Evolutionary conservation across 2,888 invertebrate genomes (phyloP).

Genomic region (Exephanes ischioxanthus): DNA sequence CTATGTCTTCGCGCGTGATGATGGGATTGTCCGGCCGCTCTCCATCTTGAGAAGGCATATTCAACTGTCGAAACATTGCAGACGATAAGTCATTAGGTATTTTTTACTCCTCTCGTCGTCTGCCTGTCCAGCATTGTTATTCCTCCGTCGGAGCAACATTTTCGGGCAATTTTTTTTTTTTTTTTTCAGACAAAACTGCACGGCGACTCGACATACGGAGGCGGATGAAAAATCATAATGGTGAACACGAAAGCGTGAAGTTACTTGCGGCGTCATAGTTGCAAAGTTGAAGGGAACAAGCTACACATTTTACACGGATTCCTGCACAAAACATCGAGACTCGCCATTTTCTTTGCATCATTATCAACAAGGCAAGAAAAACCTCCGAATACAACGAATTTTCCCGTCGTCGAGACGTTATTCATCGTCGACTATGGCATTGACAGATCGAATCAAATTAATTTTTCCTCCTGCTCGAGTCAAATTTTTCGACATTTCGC

Average conservation of each 20-base stretch:
- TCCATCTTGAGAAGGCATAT: constrained; percentile 78
- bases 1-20: constrained; percentile 74
- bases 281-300: not conserved
- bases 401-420: constrained; percentile 42
- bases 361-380: constrained; percentile 53
- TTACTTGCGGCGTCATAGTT: not conserved
- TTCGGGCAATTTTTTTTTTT: not conserved
- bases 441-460: not conserved
- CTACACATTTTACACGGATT: not conserved
- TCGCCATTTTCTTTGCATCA: constrained; percentile 62
- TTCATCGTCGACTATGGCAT: constrained; percentile 3
- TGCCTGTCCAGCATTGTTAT: not conserved
- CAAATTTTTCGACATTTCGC: constrained; percentile 72
- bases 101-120: not conserved
- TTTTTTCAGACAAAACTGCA: not conserved
- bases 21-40: constrained; percentile 74
- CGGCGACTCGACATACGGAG: not conserved
- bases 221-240: too few species aligned
- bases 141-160: not conserved
- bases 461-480: constrained; percentile 50
- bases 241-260: not conserved
- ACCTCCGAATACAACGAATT: constrained; percentile 33
- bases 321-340: constrained; percentile 19
- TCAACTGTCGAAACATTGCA: constrained; percentile 48
- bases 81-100: constrained; percentile 8